Evolutionary conservation across 2,113 vertebrate species (phyloP), one percentile per base, ranked within the genome.

Genomic region (Cochlearius cochlearius): DNA sequence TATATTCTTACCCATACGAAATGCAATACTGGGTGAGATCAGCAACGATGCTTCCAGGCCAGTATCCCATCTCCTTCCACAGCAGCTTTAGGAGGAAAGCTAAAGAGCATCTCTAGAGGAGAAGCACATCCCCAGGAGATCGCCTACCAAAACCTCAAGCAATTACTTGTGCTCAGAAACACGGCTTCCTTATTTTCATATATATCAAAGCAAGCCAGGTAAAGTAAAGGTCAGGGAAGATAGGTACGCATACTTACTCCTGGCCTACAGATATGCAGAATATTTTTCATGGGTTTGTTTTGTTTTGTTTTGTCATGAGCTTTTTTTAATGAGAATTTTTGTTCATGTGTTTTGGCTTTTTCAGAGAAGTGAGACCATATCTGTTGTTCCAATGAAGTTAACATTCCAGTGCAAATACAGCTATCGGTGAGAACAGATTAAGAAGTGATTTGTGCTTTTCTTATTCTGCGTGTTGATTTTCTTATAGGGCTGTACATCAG

Each of bases 341-440:
- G 11, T 39, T 93, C 8, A 5, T 41, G 83, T 66, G 1, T 9
- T 80, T 47, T 1, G 4, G 0, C 0, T 0, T 82, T 71, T 76
- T 58, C 4, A 55, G 43, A 74, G 20, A 75, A 56, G 8, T 29
- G 43, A 91, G 6, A 69, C 36, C 10, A 13, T 36, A 43, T 30
- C 30, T 36, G 11, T 49, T 15, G 30, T 49, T 92, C 79, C 43
- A 86, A 13, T 55, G 3, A 92, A 67, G 27, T 67, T 68, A 71
- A 39, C 3, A 16, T 41, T 52, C 32, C 79, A 66, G 16, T 41
- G 62, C 56, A 92, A 78, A 64, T 29, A 85, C 32, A 82, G 34
- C 20, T 52, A 5, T n/a, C 60, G 16, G 9, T n/a, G 18, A 79
- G 36, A 94, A 73, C 12, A 69, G 66, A 72, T 86, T 58, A 82